Evolutionary conservation across 2,113 vertebrate species (phyloP), one percentile per base, ranked within the genome.

Genomic region (Benitochromis conjunctus): DNA sequence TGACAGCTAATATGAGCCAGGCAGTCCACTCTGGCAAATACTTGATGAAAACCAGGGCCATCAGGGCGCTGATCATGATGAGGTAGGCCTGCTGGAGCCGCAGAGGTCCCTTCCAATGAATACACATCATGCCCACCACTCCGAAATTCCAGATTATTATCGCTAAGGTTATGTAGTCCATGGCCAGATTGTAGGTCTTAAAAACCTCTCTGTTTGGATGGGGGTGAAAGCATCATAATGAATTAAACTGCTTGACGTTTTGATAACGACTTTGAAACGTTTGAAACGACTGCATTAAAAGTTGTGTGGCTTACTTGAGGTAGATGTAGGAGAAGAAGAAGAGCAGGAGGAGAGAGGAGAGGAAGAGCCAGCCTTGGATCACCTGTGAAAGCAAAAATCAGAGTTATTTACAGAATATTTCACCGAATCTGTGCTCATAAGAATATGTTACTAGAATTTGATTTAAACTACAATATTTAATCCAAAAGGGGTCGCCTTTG

Each of bases 291-390:
- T 26, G 12, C 19, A 48, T 71, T 77, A 43, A 48, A 43, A 53
- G 26, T 34, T 31, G 80, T 2, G 54, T 2, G 12, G 96, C 98
- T 99, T 96, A 99, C 99, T 98, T 97, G 93, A 99, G 96, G 92
- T 99, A 99, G 95, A 99, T 99, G 92, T 97, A 99, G 80, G 99
- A 99, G 94, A 99, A 99, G 95, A 99, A 97, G 96, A 99, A 99
- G 54, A 99, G 98, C 88, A 99, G 94, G 83, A 99, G 96, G 19
- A 99, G 96, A 81, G 98, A 99, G 89, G 99, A 99, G 95, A 99
- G 95, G 66, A 99, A 99, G 88, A 99, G 97, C 99, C 99, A 99
- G 80, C 97, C 98, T 89, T 99, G 98, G 92, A 99, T 99, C 89
- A 99, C 98, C 99, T 99, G 91, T 36, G 84, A 79, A 83, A 82